phyloP scores from a whole-genome alignment of 53 echinoderm and acorn worm genomes.

The Holothuria leucospilota region DNA sequence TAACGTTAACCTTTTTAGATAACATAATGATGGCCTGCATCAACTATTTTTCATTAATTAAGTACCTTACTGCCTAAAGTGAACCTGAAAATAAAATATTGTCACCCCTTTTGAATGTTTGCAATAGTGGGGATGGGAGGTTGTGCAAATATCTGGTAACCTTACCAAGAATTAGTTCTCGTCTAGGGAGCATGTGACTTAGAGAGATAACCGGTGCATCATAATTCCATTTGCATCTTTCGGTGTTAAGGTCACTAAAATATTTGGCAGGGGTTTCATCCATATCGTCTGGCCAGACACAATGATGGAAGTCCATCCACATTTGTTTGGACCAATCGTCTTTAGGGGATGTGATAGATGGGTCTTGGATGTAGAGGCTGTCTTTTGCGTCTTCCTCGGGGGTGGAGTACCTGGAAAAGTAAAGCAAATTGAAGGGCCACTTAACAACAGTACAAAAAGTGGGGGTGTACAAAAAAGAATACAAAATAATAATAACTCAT shows the following conservation, averaged over 20 bases:
- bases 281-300: constrained; percentile 82
- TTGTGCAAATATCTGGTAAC: not conserved
- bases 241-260: constrained; percentile 73
- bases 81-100: no score
- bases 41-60: no score
- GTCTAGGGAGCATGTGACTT: constrained; percentile 93
- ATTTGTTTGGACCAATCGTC: constrained; percentile 50
- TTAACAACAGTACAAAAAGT: no score
- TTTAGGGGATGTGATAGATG: constrained; percentile 14
- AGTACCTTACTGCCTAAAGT: no score
- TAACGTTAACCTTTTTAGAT: no score
- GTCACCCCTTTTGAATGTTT: no score
- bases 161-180: constrained; percentile 73
- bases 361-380: constrained; percentile 69
- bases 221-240: constrained; percentile 62
- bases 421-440: not conserved
- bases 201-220: constrained; percentile 92
- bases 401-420: constrained; percentile 73
- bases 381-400: constrained; percentile 88
- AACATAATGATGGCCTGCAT: no score
- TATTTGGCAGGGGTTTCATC: constrained; percentile 79
- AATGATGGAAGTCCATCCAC: constrained; percentile 98
- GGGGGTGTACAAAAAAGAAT: no score
- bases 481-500: no score
- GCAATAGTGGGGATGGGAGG: no score